These are phyloP conservation scores for Lordiphosa fenestrarum DNA, from an alignment of 2,888 invertebrate genomes.

Conservation along the genomic window DNA sequence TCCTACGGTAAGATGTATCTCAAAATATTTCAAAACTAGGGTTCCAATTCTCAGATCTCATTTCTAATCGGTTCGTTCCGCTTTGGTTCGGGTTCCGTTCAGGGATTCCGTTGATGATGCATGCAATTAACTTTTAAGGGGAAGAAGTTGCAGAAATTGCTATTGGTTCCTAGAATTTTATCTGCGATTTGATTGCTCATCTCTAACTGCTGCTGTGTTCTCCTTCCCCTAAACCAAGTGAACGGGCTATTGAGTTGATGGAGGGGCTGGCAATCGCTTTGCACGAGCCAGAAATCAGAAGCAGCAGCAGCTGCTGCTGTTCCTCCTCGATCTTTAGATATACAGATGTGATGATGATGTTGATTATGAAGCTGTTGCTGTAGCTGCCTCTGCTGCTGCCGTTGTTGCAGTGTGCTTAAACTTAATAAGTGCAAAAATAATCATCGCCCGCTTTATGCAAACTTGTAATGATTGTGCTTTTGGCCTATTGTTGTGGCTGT, in stretches of 20 bases:
- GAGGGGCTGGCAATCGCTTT: constrained; percentile 19
- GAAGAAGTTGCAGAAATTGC: too few relatives aligned
- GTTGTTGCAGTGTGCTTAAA: constrained; percentile 50
- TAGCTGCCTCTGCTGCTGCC: constrained; percentile 16
- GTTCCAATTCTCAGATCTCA: too few relatives aligned
- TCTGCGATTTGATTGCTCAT: too few relatives aligned
- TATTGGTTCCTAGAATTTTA: too few relatives aligned
- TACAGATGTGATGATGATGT: constrained; percentile 21
- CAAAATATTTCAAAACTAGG: too few relatives aligned
- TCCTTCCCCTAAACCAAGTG: constrained; percentile 17
- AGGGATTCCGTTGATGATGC: too few relatives aligned
- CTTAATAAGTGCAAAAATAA: constrained; percentile 70
- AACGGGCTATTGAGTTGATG: constrained; percentile 39
- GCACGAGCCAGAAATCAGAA: constrained; percentile 12
- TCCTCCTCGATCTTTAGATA: constrained; percentile 27
- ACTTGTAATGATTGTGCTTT: constrained; percentile 53
- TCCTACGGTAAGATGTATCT: too few relatives aligned
- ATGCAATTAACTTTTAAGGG: too few relatives aligned
- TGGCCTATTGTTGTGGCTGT: constrained; percentile 41
- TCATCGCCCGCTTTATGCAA: constrained; percentile 62
- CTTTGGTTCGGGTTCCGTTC: too few relatives aligned
- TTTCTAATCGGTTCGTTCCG: too few relatives aligned
- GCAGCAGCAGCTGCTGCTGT: constrained; percentile 17
- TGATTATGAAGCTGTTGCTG: constrained; percentile 24
- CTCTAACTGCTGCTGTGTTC: too few relatives aligned